Evolutionary conservation across 2,113 vertebrate genomes (phyloP), one percentile per base, ranked within the genome.

Genomic region (Turnix velox): DNA sequence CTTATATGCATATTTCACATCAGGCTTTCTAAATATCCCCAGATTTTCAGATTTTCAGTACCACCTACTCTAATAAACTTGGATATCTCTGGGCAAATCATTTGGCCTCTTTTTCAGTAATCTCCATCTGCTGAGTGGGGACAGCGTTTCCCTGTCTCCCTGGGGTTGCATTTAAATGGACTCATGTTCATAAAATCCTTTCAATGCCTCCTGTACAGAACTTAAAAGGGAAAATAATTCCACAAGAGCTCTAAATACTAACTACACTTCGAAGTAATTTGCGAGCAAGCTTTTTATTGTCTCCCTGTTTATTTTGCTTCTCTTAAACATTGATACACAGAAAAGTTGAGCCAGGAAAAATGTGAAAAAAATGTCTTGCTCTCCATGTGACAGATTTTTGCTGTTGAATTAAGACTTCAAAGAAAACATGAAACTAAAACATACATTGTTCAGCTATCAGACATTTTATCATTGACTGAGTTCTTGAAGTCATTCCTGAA

Each of bases 101-200:
- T 86, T 86, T 93, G 68, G 57, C 89, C 65, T 92, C 73, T 87
- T 76, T 62, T 84, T 73, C 35, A 78, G 78, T 54, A 35, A 39
- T 48, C 65, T 66, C 43, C 75, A 43, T 79, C 71, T 88, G 88
- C 72, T 90, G 52, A 88, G 43, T n/a, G 27, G 55, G 79, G 30
- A 76, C 45, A 54, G 46, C 37, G 46, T 49, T 65, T 67, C 61
- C 74, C 33, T 23, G 1, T 65, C 33, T 84, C 74, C 66, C 81
- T 45, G 33, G 55, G 54, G 49, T 12, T 89, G 87, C 18, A 59
- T 79, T 92, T 84, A 82, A 84, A 87, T 73, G 78, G 84, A 62
- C 67, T 89, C 39, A 67, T 88, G 69, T 74, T 88, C 54, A 59
- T 82, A 61, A 92, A 92, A 91, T 75, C 31, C 17, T 82, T 91